These are phyloP conservation scores for Chelonus formosanus DNA, from an alignment of 2,888 invertebrate genomes.

Conservation along the genomic window DNA sequence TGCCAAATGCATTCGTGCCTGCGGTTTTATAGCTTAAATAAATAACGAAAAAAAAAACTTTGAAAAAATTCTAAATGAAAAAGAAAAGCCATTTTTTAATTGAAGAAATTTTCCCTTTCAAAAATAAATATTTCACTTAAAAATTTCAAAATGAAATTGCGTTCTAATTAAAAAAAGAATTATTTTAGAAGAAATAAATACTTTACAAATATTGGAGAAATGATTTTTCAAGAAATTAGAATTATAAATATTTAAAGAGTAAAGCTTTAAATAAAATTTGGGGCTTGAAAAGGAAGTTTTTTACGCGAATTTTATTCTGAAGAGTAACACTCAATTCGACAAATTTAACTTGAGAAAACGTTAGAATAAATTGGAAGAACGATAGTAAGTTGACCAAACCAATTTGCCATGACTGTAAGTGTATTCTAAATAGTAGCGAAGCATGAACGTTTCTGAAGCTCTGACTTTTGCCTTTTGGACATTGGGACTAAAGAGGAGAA, in stretches of 20 bases:
- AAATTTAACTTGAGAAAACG: not conserved
- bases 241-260: too few species aligned
- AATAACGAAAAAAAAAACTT: slow-evolving; percentile 7
- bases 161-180: too few species aligned
- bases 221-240: too few species aligned
- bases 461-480: slow-evolving; percentile 31
- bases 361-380: slow-evolving; percentile 11
- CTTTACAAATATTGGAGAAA: too few species aligned
- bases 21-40: slow-evolving; percentile 22
- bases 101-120: not conserved
- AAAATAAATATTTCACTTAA: not conserved
- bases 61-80: slow-evolving; percentile 10
- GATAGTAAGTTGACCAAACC: slow-evolving; percentile 17
- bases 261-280: too few species aligned
- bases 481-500: slow-evolving; percentile 29
- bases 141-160: too few species aligned
- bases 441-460: slow-evolving; percentile 18
- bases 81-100: too few species aligned
- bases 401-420: slow-evolving; percentile 19
- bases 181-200: too few species aligned
- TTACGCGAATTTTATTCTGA: too few species aligned
- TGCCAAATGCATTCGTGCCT: slow-evolving; percentile 1
- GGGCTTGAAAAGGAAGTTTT: too few species aligned
- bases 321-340: not conserved
- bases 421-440: slow-evolving; percentile 14